phyloP scores from a whole-genome alignment of 2,113 vertebrate genomes.

The Entelurus aequoreus region DNA sequence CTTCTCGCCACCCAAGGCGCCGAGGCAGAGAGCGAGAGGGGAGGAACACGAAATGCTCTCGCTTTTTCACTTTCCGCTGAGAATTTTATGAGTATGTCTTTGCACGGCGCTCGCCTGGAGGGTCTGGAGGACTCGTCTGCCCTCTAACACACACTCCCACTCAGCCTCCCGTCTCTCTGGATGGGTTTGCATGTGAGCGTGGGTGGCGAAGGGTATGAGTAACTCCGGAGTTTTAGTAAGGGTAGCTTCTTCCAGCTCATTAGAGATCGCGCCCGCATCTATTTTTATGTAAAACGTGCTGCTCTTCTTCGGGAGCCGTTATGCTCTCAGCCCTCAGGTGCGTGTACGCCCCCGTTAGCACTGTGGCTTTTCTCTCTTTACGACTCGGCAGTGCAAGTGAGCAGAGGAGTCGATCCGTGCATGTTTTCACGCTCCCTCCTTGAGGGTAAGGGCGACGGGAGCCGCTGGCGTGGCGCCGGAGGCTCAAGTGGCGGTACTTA shows the following conservation, averaged over 20 bases:
- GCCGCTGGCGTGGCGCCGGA: conserved; percentile 19
- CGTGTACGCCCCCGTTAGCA: conserved; percentile 34
- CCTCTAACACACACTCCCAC: conserved; percentile 53
- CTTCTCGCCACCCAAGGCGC: conserved; percentile 48
- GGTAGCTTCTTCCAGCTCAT: conserved; percentile 11
- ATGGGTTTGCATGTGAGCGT: conserved; percentile 15
- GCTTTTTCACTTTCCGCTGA: conserved; percentile 18
- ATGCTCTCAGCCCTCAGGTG: conserved; percentile 27
- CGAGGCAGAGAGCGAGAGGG: conserved; percentile 19
- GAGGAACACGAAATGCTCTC: conserved; percentile 31
- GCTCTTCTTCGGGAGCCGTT: conserved; percentile 2
- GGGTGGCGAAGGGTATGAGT: conserved; percentile 41
- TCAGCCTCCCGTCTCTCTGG: conserved; percentile 34
- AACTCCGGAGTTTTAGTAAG: conserved; percentile 23
- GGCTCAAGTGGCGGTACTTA: conserved; percentile 22
- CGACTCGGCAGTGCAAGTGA: conserved; percentile 37
- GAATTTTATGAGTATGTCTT: conserved; percentile 30
- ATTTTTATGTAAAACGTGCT: conserved; percentile 24
- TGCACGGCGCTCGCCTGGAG: conserved; percentile 37
- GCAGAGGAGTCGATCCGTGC: conserved; percentile 35
- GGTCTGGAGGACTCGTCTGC: conserved; percentile 36
- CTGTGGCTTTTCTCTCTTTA: conserved; percentile 14
- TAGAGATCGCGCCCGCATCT: conserved; percentile 30
- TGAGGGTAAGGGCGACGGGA: conserved; percentile 18
- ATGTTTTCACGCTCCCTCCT: conserved; percentile 40